phyloP scores from a whole-genome alignment of 2,888 invertebrate species.

The Epinotia ramella region DNA sequence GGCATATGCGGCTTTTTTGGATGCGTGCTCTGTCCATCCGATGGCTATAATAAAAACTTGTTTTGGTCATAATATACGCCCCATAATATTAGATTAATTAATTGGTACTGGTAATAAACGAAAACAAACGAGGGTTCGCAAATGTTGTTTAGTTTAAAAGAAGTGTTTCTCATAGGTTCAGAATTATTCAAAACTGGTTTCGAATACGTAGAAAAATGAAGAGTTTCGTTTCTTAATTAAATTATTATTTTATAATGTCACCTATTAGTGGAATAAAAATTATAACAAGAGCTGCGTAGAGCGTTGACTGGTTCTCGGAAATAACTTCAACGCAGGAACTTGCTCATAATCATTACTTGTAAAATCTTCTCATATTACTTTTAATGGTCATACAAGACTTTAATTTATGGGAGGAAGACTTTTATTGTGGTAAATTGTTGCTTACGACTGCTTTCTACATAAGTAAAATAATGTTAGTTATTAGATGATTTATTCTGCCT shows the following conservation, averaged over 20 bases:
- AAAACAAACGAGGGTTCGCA: conserved; percentile 37
- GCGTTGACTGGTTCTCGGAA: conserved; percentile 54
- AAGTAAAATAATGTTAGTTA: neutral
- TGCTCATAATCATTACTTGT: conserved; percentile 40
- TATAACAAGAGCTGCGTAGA: conserved; percentile 34
- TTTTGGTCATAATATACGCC: conserved; percentile 39
- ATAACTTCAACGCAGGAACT: conserved; percentile 49
- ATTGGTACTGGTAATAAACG: conserved; percentile 39
- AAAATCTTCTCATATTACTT: conserved; percentile 41
- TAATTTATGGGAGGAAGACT: conserved; percentile 19
- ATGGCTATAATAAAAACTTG: conserved; percentile 42
- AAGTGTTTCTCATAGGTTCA: conserved; percentile 8
- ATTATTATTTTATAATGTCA: conserved; percentile 29
- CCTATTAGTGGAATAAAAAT: conserved; percentile 30
- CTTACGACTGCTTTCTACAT: conserved; percentile 6
- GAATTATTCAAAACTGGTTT: conserved; percentile 21
- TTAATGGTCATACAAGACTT: conserved; percentile 29
- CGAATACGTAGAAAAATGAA: conserved; percentile 9
- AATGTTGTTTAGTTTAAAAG: conserved; percentile 25
- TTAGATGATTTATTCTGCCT: neutral
- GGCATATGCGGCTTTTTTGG: conserved; percentile 24
- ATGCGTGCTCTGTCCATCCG: conserved; percentile 33
- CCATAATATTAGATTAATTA: conserved; percentile 45
- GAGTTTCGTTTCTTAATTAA: conserved; percentile 14
- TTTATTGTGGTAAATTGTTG: conserved; percentile 29